Percentiles rank a stretch among this genome's conserved stretches.
Conservation (phyloP, 2,113 vertebrate genomes). For the Todiramphus chloris region DNA sequence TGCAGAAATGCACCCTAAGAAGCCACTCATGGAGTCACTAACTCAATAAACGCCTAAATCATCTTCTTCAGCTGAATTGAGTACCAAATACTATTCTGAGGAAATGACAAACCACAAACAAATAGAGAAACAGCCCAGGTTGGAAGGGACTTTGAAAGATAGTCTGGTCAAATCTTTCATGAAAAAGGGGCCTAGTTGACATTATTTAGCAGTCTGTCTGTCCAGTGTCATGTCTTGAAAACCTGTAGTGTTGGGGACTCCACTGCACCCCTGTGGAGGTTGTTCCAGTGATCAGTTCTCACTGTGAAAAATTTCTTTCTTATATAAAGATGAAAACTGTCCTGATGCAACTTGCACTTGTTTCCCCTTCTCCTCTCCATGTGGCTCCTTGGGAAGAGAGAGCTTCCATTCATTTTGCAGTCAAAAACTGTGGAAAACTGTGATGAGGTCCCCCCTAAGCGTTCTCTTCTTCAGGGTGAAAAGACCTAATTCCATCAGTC, state of each 20-base stretch:
- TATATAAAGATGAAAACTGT: not conserved
- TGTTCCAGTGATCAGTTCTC: not conserved
- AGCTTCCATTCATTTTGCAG: not conserved
- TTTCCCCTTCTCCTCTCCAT: not conserved
- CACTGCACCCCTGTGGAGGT: not conserved
- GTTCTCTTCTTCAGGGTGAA: not conserved
- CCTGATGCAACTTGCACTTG: not conserved
- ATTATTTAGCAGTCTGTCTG: rapidly evolving
- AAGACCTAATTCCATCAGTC: not conserved
- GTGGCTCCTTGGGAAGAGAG: not conserved
- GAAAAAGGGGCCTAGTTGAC: not conserved
- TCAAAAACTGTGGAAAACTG: not conserved
- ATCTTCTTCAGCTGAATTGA: not conserved
- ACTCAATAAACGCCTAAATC: not conserved
- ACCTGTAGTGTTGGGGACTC: not conserved
- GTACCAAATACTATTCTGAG: not conserved
- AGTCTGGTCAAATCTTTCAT: not conserved
- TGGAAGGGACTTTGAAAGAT: not conserved
- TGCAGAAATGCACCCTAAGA: not conserved
- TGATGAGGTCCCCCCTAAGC: not conserved
- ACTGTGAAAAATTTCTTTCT: not conserved
- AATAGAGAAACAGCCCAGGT: not conserved
- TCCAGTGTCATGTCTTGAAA: not conserved
- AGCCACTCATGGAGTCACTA: not conserved
- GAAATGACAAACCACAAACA: not conserved